Conservation (phyloP, 1,140 invertebrate genomes). For the Zelostemma sp. region DNA sequence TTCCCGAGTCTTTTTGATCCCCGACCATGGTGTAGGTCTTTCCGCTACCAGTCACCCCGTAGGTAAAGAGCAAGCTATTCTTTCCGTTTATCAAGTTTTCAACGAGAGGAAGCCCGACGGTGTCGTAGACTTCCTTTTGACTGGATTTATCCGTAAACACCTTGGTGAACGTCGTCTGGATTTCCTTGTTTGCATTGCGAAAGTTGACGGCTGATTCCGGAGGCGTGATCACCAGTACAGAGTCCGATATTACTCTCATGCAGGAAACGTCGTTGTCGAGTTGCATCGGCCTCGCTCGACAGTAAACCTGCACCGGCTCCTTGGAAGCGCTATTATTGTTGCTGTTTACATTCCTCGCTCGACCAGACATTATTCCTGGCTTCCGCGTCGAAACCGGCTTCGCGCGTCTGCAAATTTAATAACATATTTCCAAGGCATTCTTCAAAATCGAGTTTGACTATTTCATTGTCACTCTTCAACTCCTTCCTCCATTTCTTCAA, state of each 20-base stretch:
- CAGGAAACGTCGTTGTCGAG: conserved; percentile 76
- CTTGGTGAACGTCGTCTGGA: conserved; percentile 83
- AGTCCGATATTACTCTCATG: conserved; percentile 80
- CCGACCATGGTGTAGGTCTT: conserved; percentile 97
- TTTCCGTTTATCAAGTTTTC: conserved; percentile 84
- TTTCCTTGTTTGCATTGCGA: conserved; percentile 76
- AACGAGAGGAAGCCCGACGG: conserved; percentile 88
- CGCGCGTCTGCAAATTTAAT: conserved; percentile 51
- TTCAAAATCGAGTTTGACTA: conserved; percentile 7
- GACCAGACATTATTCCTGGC: conserved; percentile 24
- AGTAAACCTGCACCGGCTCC: conserved; percentile 89
- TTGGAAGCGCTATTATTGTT: conserved; percentile 52
- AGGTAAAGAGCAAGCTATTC: conserved; percentile 94
- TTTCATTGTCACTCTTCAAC: too few species aligned
- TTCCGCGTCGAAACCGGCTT: conserved; percentile 58
- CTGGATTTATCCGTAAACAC: conserved; percentile 84
- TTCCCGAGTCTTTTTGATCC: conserved; percentile 81
- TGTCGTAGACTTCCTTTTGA: conserved; percentile 89
- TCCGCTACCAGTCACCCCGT: conserved; percentile 96
- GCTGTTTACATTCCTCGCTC: conserved; percentile 34
- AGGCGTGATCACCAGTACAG: conserved; percentile 77
- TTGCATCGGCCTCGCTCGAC: conserved; percentile 83
- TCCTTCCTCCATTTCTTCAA: conserved; percentile 10
- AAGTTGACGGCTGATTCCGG: conserved; percentile 76
- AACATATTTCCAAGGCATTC: too few species aligned